These are phyloP conservation scores for Jaculus jaculus DNA, from an alignment of 2,113 vertebrate species.

Conservation along the genomic window DNA sequence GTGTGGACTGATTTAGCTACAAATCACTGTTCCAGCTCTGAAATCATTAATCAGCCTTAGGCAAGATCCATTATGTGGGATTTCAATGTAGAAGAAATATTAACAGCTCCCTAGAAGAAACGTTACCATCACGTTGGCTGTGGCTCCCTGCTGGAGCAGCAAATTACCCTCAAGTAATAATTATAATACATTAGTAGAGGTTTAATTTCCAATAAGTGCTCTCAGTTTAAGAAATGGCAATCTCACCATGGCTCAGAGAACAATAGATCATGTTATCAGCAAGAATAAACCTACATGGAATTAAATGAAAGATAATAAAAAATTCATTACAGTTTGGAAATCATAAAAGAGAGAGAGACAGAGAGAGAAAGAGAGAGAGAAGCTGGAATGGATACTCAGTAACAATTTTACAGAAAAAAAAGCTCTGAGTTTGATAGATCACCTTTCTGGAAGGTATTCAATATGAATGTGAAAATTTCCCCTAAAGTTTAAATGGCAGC, in stretches of 20 bases:
- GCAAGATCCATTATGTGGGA: slow-evolving; percentile 83
- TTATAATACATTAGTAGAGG: slow-evolving; percentile 87
- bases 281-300: slow-evolving; percentile 79
- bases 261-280: slow-evolving; percentile 83
- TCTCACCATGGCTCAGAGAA: slow-evolving; percentile 79
- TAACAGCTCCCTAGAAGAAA: slow-evolving; percentile 81
- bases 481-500: slow-evolving; percentile 22
- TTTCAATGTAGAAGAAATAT: slow-evolving; percentile 83
- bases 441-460: background rate
- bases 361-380: slow-evolving; percentile 64
- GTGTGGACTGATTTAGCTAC: slow-evolving; percentile 83
- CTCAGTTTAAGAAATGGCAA: slow-evolving; percentile 84
- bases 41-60: slow-evolving; percentile 86
- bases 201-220: slow-evolving; percentile 87
- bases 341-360: slow-evolving; percentile 64
- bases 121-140: slow-evolving; percentile 81
- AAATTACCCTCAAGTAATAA: slow-evolving; percentile 88
- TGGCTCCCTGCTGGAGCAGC: slow-evolving; percentile 84
- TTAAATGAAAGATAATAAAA: slow-evolving; percentile 79
- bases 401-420: slow-evolving; percentile 47
- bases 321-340: slow-evolving; percentile 78
- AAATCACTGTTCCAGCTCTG: slow-evolving; percentile 83
- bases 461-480: background rate
- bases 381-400: background rate
- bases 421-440: slow-evolving; percentile 41